Evolutionary conservation across 2,888 invertebrate genomes (phyloP).

Genomic region (Brenthis ino): DNA sequence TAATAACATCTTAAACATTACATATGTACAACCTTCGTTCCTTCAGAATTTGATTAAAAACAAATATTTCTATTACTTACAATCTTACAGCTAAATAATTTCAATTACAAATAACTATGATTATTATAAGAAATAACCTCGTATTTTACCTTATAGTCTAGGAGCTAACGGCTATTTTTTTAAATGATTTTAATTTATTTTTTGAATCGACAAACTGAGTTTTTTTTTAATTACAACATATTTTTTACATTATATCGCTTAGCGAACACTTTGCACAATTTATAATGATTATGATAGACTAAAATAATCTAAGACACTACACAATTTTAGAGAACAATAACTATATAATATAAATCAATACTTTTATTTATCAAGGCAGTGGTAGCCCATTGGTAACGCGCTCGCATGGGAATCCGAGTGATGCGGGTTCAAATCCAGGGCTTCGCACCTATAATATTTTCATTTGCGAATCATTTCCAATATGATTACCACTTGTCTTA

Average conservation of each 20-base stretch:
- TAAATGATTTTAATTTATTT: constrained; percentile 43
- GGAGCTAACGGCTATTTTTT: constrained; percentile 38
- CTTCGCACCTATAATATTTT: too few species aligned
- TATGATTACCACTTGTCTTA: too few species aligned
- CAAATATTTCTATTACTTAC: constrained; percentile 31
- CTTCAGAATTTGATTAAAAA: constrained; percentile 41
- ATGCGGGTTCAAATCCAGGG: too few species aligned
- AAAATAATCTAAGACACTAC: too few species aligned
- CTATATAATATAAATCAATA: too few species aligned
- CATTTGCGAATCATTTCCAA: too few species aligned
- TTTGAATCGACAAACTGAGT: constrained; percentile 20
- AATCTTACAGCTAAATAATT: constrained; percentile 29
- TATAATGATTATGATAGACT: too few species aligned
- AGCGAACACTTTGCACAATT: background rate
- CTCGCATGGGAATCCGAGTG: too few species aligned
- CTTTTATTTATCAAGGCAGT: too few species aligned
- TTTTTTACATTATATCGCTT: constrained; percentile 1
- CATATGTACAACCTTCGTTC: constrained; percentile 62
- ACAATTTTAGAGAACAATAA: too few species aligned
- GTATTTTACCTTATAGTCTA: constrained; percentile 26
- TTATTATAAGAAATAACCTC: constrained; percentile 54
- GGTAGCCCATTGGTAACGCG: too few species aligned
- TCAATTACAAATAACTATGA: constrained; percentile 41
- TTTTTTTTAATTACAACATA: constrained; percentile 1
- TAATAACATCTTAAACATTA: constrained; percentile 58